Base-by-base conservation (phyloP, 2,888 invertebrate genomes). In the Troides oblongomaculatus region DNA sequence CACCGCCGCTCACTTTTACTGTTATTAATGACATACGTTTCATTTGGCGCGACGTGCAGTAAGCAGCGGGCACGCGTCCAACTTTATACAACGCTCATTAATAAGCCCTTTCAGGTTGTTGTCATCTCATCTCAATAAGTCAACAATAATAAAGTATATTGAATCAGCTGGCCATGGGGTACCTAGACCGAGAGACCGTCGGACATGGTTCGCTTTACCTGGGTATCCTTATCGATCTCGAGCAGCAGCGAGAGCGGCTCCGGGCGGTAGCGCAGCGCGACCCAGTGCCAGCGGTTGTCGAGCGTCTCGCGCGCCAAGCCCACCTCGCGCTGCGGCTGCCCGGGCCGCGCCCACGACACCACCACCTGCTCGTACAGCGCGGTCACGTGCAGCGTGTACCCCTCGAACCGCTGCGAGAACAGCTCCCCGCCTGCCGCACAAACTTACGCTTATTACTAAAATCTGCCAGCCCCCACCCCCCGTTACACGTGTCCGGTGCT, bases 241-340 rank as follows among this genome's bases (percentile, higher is more conserved):
- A 92, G 84, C 76, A 89, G 79, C 74, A 92, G 76, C 62, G 88
- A 84, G 67, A 91, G 92, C 72, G 92, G 91, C 74, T 83, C 85
- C 73, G 89, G 87, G 73, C 85, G 80, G 85, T 95, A 95, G 65
- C 94, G 90, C 63, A 96, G 86, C 81, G 94, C 95, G 66, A 96
- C 94, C 81, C 94, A 95, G 87, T 97, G 96, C 97, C 97, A 97
- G 79, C 93, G 94, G 88, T 97, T 97, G 91, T 97, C 95, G 71
- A 97, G 92, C 74, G 96, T 94, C 80, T 94, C 94, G 71, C 94
- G 95, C 66, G 93, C 92, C 71, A 97, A 90, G 72, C 93, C 94
- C 62, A 95, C 95, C 83, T 96, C 95, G 72, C 93, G 87, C 66
- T 86, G 90, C 75, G 81, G 78, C 82, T 92, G 90, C 76, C 90